Conservation (phyloP, 2,888 invertebrate genomes). For the Dendrolimus houi region DNA sequence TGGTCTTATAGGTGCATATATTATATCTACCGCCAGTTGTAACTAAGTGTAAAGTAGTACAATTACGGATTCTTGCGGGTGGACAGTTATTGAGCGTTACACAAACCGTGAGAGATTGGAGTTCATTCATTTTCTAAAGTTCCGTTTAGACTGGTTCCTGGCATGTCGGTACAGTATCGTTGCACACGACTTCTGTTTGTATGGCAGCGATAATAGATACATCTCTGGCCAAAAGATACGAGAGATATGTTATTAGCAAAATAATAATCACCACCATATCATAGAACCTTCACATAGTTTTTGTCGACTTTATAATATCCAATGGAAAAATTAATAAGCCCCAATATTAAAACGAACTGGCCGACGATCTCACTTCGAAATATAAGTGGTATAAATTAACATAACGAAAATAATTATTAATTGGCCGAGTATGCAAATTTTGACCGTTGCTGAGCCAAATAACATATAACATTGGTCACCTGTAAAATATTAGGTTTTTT, state of each 20-base stretch:
- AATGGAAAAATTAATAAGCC: neutral
- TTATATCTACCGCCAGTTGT: neutral
- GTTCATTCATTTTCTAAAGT: slow-evolving; percentile 12
- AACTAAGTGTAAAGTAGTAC: neutral
- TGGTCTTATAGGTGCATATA: too few species aligned
- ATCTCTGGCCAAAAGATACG: too few species aligned
- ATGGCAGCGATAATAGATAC: too few species aligned
- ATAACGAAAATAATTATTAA: slow-evolving; percentile 5
- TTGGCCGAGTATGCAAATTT: slow-evolving; percentile 18
- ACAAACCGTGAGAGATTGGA: slow-evolving; percentile 28
- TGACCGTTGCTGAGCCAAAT: slow-evolving; percentile 7
- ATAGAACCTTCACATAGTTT: too few species aligned
- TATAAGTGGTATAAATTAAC: slow-evolving; percentile 6
- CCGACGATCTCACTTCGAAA: neutral
- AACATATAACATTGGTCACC: neutral
- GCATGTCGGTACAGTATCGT: too few species aligned
- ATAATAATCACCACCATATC: too few species aligned
- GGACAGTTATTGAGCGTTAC: slow-evolving; percentile 31
- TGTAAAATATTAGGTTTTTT: neutral
- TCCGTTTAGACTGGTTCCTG: too few species aligned
- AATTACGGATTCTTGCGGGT: slow-evolving; percentile 2
- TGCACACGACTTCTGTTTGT: too few species aligned
- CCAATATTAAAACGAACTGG: neutral
- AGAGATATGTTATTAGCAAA: too few species aligned
- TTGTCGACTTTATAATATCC: too few species aligned